Conservation (phyloP, 2,113 vertebrate species). For the Rhinoderma darwinii region DNA sequence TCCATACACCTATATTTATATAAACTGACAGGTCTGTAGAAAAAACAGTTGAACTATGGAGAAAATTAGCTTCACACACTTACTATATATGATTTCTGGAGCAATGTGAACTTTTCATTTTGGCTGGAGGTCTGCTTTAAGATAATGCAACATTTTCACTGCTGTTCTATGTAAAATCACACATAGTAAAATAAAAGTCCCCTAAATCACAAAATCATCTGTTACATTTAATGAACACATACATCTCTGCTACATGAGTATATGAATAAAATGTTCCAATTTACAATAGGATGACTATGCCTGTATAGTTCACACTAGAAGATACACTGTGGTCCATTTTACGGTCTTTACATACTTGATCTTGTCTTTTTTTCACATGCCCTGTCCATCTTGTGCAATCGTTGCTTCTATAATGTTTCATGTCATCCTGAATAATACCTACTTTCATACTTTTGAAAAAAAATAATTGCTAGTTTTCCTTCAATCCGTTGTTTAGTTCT, state of each 20-base stretch:
- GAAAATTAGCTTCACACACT: too few species aligned
- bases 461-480: conserved; percentile 7
- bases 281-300: background rate
- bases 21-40: too few species aligned
- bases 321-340: background rate
- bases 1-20: too few species aligned
- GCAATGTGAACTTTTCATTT: too few species aligned
- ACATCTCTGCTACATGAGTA: background rate
- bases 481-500: conserved; percentile 14
- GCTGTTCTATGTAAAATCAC: too few species aligned
- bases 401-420: conserved; percentile 2
- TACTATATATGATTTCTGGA: too few species aligned
- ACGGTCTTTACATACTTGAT: background rate
- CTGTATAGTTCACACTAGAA: background rate
- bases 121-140: too few species aligned
- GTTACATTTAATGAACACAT: too few species aligned
- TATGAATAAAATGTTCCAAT: background rate
- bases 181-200: background rate
- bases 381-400: background rate
- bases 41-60: background rate
- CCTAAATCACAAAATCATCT: too few species aligned
- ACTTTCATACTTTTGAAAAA: background rate
- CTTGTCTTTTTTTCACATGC: background rate
- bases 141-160: background rate
- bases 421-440: conserved; percentile 13